Percentiles rank a stretch among this genome's conserved stretches.
Conservation (phyloP, 2,113 vertebrate genomes). For the Entosphenus tridentatus region DNA sequence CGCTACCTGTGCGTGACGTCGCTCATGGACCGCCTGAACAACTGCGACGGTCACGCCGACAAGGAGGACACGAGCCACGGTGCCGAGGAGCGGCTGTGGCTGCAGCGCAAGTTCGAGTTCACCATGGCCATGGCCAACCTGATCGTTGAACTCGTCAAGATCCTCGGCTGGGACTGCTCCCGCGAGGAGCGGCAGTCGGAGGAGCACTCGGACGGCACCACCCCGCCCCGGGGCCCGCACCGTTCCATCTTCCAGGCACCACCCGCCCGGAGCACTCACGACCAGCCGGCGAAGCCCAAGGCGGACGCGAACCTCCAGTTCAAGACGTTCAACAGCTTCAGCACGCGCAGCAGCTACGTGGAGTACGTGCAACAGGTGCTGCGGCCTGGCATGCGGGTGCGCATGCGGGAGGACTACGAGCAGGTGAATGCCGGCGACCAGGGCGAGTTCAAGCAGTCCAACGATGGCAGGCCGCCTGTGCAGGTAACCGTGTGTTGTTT, state of each 20-base stretch:
- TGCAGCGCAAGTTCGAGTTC: constrained; percentile 51
- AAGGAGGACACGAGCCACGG: constrained; percentile 15
- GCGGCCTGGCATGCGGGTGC: constrained; percentile 48
- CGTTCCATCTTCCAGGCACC: too few relatives aligned
- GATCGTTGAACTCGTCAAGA: constrained; percentile 55
- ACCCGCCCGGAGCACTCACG: too few relatives aligned
- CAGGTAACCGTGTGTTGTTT: constrained; percentile 23
- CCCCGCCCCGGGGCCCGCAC: too few relatives aligned
- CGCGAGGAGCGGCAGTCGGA: too few relatives aligned
- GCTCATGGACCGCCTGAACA: constrained; percentile 58
- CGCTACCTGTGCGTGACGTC: constrained; percentile 66
- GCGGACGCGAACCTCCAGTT: too few relatives aligned
- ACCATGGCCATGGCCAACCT: constrained; percentile 77
- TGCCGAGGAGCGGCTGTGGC: constrained; percentile 10
- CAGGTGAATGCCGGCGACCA: constrained; percentile 52
- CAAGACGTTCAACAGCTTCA: too few relatives aligned
- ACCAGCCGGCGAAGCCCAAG: too few relatives aligned
- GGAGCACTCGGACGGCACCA: too few relatives aligned
- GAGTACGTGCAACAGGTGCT: constrained; percentile 55
- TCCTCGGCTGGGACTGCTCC: constrained; percentile 57
- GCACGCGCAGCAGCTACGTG: constrained; percentile 23
- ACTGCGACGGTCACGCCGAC: constrained; percentile 21
- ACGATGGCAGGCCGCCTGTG: constrained; percentile 43
- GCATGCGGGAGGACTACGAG: constrained; percentile 73
- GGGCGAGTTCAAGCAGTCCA: constrained; percentile 63